Base-by-base conservation (phyloP, 2,888 invertebrate species). In the Sturmia bella region DNA sequence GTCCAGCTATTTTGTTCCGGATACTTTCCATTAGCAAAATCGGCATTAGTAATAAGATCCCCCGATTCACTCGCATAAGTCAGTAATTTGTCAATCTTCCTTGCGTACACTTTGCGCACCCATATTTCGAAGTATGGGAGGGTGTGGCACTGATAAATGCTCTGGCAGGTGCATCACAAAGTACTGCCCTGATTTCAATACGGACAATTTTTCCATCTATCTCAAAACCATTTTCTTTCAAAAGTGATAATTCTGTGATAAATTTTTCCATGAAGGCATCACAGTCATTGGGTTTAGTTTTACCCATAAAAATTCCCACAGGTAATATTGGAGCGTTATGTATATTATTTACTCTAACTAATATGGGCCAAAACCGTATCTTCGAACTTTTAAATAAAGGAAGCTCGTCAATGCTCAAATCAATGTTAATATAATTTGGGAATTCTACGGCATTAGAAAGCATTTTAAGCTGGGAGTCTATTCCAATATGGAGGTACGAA, bases 111-210 rank as follows among this genome's bases (percentile, higher is more conserved):
- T 41, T 75, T 41, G 68, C 17, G 32, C 75, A 74, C 19, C 74
- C 66, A 48, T 74, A 43, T 27, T 37, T 32, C 19, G 75, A 56
- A 56, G 19, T 64, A 32, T 69, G 76, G 7, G 68, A 43, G n/a
- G 56, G 37, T 37, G 39, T 66, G n/a, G 61, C 76, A 21, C 76
- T 59, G 61, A 68, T n/a, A 59, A 77, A 69, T 43, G 63, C 32
- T 70, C 48, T 50, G 12, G 64, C 63, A n/a, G 77, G 63, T 3
- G 77, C 41, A 37, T 77, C 77, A 39, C 77, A 77, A 41, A 76
- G 41, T 32, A 76, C 48, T 19, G 45, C 21, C 39, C 76, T 48
- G 12, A 76, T 75, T 50, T 37, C 17, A 17, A 69, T 27, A n/a
- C n/a, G n/a, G n/a, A n/a, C n/a, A n/a, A n/a, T 69, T 69, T 52